Percentiles rank a stretch among this genome's conserved stretches.
These are phyloP conservation scores for Molorchus minor DNA, from an alignment of 2,888 invertebrate species.

Conservation along the genomic window DNA sequence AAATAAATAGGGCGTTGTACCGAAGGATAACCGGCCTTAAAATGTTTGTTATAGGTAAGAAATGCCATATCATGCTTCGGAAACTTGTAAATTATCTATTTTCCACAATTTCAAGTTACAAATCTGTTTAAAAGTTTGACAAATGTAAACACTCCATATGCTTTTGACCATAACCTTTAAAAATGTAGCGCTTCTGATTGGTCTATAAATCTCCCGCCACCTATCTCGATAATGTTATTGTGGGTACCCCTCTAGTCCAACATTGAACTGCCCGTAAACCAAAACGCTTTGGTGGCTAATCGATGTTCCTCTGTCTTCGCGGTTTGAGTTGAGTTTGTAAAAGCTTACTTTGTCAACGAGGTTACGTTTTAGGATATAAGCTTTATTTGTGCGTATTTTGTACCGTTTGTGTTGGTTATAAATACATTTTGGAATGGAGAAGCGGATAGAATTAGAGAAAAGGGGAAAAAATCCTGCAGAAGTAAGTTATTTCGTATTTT, in stretches of 20 bases:
- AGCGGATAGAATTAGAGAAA: slow-evolving; percentile 94
- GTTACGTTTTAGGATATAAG: slow-evolving; percentile 46
- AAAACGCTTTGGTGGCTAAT: slow-evolving; percentile 54
- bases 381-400: slow-evolving; percentile 35
- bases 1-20: not conserved
- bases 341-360: slow-evolving; percentile 44
- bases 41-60: not conserved
- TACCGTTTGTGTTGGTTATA: slow-evolving; percentile 34
- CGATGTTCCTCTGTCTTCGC: slow-evolving; percentile 51
- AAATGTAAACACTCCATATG: not conserved
- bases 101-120: not conserved
- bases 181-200: slow-evolving; percentile 43
- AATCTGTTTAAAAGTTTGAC: not conserved
- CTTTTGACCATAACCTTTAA: slow-evolving; percentile 34
- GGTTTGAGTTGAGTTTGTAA: slow-evolving; percentile 35
- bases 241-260: slow-evolving; percentile 58
- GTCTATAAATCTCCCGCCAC: slow-evolving; percentile 53
- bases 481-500: slow-evolving; percentile 69
- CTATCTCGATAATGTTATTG: slow-evolving; percentile 54
- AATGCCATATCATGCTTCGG: not conserved
- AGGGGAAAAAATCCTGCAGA: slow-evolving; percentile 89
- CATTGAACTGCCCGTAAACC: slow-evolving; percentile 53
- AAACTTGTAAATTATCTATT: not conserved
- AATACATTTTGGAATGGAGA: slow-evolving; percentile 76
- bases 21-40: not conserved